Percentiles rank a stretch among this genome's conserved stretches.
Evolutionary conservation across 2,888 invertebrate genomes (phyloP).

Genomic region (Amiota mariae): DNA sequence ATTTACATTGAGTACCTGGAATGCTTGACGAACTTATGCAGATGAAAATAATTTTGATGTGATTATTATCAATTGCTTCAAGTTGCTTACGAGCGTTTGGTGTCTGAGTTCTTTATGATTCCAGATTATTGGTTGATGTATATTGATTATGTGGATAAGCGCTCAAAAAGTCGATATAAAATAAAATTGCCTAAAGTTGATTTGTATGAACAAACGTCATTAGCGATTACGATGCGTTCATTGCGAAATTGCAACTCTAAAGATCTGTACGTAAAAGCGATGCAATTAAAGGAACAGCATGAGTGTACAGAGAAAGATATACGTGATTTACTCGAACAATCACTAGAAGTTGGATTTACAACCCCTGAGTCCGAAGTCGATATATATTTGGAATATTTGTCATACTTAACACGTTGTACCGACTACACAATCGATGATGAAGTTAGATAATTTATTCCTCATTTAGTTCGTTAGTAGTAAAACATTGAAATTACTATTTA

Average conservation of each 20-base stretch:
- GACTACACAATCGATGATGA: not conserved
- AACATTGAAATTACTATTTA: not conserved
- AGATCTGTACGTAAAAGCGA: slow-evolving; percentile 16
- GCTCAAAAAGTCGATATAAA: not conserved
- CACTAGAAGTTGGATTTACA: not conserved
- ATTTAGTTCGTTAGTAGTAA: not conserved
- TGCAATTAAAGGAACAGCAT: not conserved
- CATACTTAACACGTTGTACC: slow-evolving; percentile 9
- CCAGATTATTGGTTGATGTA: slow-evolving; percentile 16
- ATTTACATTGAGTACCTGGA: slow-evolving; percentile 8
- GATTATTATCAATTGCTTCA: slow-evolving; percentile 5
- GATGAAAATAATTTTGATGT: not conserved
- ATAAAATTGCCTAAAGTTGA: not conserved
- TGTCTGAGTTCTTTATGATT: slow-evolving; percentile 6
- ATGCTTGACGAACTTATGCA: slow-evolving; percentile 2
- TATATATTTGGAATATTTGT: slow-evolving; percentile 19
- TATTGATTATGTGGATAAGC: slow-evolving; percentile 12
- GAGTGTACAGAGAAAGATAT: not conserved
- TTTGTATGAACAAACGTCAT: slow-evolving; percentile 14
- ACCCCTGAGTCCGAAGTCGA: slow-evolving; percentile 21
- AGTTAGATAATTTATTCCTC: not conserved
- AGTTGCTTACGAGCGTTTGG: slow-evolving; percentile 14
- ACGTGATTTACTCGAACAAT: slow-evolving; percentile 14
- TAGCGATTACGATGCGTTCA: slow-evolving; percentile 5
- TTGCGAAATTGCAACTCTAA: slow-evolving; percentile 13